Evolutionary conservation across 2,797 vertebrate genomes (phyloP).

Genomic region (Crocodylus rhombifer): DNA sequence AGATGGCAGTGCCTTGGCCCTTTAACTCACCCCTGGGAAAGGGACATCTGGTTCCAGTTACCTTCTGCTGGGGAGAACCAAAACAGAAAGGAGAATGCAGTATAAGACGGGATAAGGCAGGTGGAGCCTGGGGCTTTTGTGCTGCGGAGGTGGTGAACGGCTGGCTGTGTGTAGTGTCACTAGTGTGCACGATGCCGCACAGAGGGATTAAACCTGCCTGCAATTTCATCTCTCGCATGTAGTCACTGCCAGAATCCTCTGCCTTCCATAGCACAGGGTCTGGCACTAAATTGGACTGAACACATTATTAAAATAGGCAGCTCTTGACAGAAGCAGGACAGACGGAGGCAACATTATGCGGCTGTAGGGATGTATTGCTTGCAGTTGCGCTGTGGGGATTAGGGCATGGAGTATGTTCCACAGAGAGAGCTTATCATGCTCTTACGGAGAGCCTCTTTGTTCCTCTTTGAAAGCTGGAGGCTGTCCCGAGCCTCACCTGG

Average conservation of each 20-base stretch:
- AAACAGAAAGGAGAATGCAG: too few species aligned
- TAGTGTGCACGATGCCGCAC: not conserved
- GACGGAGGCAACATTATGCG: not conserved
- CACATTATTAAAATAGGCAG: not conserved
- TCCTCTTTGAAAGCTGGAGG: not conserved
- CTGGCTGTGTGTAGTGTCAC: not conserved
- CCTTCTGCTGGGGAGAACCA: not conserved
- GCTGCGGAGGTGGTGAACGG: not conserved
- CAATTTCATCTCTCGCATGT: not conserved
- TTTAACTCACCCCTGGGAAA: not conserved
- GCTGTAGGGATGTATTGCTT: not conserved
- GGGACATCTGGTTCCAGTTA: not conserved
- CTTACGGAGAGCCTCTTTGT: not conserved
- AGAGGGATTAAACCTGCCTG: not conserved
- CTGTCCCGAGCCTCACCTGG: not conserved
- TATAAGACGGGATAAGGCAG: too few species aligned
- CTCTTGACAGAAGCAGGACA: not conserved
- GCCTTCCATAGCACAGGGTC: not conserved
- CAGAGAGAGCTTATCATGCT: not conserved
- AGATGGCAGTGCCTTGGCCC: not conserved
- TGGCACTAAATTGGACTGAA: not conserved
- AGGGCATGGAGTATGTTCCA: not conserved
- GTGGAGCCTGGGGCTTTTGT: not conserved
- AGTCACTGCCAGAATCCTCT: not conserved
- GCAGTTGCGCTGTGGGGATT: accelerated